Percentiles rank a stretch among this genome's conserved stretches.
Evolutionary conservation across 2,888 invertebrate genomes (phyloP).

Genomic region (Ophraella communa): DNA sequence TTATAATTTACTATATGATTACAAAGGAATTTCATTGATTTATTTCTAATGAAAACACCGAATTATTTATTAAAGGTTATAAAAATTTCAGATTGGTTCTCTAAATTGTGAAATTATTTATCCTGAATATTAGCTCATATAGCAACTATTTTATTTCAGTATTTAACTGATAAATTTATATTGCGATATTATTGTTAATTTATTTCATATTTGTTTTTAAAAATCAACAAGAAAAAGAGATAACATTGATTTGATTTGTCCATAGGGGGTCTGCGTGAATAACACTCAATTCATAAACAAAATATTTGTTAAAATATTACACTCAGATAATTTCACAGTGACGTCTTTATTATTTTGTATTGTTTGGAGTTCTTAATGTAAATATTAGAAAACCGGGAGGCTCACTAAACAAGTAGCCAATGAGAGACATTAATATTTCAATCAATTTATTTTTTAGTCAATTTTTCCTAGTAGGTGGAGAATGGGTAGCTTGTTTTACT

Average conservation of each 20-base stretch:
- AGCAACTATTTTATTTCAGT: slow-evolving; percentile 1
- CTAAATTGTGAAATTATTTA: not conserved
- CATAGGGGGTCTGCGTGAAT: slow-evolving; percentile 14
- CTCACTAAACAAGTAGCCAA: no score
- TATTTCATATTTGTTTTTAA: not conserved
- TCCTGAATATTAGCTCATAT: not conserved
- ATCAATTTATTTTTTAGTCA: no score
- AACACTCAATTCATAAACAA: not conserved
- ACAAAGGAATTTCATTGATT: no score
- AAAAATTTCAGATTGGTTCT: not conserved
- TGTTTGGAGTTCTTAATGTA: no score
- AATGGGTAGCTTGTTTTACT: no score
- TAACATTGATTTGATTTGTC: slow-evolving; percentile 1
- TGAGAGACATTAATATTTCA: no score
- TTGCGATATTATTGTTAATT: not conserved
- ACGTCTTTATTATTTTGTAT: no score
- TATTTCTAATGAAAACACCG: no score
- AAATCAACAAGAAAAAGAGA: not conserved
- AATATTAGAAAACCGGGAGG: no score
- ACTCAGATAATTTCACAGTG: not conserved
- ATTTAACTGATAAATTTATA: not conserved
- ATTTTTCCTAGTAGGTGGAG: no score
- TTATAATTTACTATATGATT: no score
- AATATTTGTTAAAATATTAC: not conserved
- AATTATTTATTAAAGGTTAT: no score